Evolutionary conservation across 2,797 vertebrate genomes (phyloP).

Genomic region (Falco concolor): DNA sequence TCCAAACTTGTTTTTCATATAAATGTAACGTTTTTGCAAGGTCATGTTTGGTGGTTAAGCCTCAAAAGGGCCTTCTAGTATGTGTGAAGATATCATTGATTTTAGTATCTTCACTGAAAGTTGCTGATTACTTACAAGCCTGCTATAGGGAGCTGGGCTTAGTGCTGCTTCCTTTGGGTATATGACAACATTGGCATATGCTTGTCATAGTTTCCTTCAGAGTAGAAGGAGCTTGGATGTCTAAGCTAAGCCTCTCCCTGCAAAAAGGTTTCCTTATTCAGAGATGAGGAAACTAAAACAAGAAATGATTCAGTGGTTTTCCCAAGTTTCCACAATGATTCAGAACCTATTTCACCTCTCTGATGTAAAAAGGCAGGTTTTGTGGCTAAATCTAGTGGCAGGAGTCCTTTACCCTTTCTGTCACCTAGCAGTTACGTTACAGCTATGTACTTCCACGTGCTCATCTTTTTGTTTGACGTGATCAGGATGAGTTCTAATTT

Average conservation of each 20-base stretch:
- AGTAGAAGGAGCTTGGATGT: neutral
- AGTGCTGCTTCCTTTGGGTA: neutral
- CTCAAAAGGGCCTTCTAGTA: neutral
- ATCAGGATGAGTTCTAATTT: neutral
- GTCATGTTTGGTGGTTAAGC: neutral
- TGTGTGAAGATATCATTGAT: neutral
- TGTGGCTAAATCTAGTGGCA: neutral
- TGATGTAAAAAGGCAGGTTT: neutral
- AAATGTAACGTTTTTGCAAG: neutral
- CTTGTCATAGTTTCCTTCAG: neutral
- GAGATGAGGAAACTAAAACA: neutral
- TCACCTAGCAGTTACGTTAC: neutral
- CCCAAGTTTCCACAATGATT: neutral
- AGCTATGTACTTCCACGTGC: neutral
- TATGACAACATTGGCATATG: neutral
- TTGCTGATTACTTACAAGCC: neutral
- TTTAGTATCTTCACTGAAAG: neutral
- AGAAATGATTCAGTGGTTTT: slow-evolving; percentile 14
- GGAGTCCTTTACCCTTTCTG: neutral
- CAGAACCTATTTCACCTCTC: neutral
- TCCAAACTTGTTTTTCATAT: neutral
- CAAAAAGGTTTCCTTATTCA: neutral
- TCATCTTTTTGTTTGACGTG: neutral
- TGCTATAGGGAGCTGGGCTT: neutral
- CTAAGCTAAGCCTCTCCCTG: neutral